Conservation (phyloP, 2,797 vertebrate genomes). For the Macropodus opercularis region DNA sequence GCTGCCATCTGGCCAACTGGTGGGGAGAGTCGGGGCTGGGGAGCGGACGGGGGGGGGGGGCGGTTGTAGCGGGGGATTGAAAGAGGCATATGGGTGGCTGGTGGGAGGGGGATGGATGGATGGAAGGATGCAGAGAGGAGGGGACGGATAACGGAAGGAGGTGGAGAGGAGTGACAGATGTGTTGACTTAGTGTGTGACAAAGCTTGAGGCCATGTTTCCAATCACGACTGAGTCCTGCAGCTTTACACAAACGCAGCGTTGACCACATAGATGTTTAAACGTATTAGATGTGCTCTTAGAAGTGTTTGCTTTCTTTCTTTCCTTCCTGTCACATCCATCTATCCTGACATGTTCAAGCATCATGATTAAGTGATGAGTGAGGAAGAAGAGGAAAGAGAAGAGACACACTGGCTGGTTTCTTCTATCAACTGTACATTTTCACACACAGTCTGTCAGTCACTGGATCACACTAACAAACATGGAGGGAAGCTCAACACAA, state of each 20-base stretch:
- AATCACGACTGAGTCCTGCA: conserved; percentile 21
- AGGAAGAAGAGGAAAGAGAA: not conserved
- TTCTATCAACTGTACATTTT: too few species aligned
- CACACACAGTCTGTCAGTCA: too few species aligned
- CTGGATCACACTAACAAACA: too few species aligned
- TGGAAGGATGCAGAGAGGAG: conserved; percentile 14
- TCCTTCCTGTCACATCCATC: not conserved
- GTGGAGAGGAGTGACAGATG: conserved; percentile 59
- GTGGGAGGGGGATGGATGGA: conserved; percentile 43
- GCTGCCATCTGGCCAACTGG: conserved; percentile 39
- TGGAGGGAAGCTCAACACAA: too few species aligned
- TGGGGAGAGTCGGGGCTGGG: conserved; percentile 6
- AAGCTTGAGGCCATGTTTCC: conserved; percentile 41
- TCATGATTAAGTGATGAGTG: conserved; percentile 31
- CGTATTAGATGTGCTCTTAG: not conserved
- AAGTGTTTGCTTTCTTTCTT: not conserved
- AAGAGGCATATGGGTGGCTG: conserved; percentile 57
- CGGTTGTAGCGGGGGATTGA: conserved; percentile 18
- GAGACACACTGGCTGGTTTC: too few species aligned
- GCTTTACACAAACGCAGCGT: conserved; percentile 2
- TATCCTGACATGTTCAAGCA: not conserved
- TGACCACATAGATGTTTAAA: not conserved
- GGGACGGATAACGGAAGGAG: conserved; percentile 19
- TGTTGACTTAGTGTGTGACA: conserved; percentile 52
- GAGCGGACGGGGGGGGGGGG: not conserved